phyloP scores from a whole-genome alignment of 1,140 invertebrate genomes.

The Eupristina koningsbergeri region DNA sequence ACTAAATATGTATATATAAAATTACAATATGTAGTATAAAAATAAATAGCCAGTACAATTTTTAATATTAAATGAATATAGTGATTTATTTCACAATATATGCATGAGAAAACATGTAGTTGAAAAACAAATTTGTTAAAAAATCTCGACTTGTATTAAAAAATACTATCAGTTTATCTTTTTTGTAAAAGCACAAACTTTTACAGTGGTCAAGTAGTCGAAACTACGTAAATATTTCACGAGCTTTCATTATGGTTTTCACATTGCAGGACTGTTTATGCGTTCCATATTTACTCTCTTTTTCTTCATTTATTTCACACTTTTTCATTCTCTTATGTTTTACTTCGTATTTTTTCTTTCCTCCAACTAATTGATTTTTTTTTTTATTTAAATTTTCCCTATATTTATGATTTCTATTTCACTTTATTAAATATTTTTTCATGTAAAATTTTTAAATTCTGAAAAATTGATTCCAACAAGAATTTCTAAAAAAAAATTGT shows the following conservation, averaged over 20 bases:
- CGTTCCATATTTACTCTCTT: neutral
- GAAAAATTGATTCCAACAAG: no score
- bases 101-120: neutral
- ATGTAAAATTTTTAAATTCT: no score
- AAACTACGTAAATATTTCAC: slow-evolving; percentile 47
- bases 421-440: no score
- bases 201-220: neutral
- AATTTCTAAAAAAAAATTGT: no score
- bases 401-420: neutral
- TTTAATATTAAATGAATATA: neutral
- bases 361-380: neutral
- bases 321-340: neutral
- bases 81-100: neutral
- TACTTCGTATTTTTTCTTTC: neutral
- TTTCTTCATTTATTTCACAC: slow-evolving; percentile 40
- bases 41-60: neutral
- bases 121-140: neutral
- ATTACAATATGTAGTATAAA: neutral
- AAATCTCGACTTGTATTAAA: neutral
- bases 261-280: slow-evolving; percentile 32
- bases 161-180: slow-evolving; percentile 13
- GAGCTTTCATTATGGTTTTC: slow-evolving; percentile 52
- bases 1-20: no score
- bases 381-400: neutral
- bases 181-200: neutral